Base-by-base conservation (phyloP, 2,113 vertebrate genomes). In the Sinocyclocheilus anophthalmus region DNA sequence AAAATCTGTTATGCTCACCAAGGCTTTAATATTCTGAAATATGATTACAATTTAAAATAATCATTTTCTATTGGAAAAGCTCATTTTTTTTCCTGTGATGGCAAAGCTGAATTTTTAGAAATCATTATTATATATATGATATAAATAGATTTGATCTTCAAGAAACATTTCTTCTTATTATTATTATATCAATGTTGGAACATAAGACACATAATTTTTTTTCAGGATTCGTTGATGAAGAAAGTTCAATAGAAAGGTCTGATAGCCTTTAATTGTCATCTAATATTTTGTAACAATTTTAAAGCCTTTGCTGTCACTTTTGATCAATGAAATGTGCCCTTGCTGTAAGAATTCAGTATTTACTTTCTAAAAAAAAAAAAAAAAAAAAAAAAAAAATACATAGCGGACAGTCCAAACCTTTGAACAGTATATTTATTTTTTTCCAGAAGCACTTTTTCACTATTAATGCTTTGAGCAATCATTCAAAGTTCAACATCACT, bases 401-500 rank as follows among this genome's bases (percentile, higher is more conserved):
- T 59, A n/a, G n/a, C 20, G 1, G 20, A 59, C 20, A n/a, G n/a
- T 59, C 7, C 20, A 22, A 59, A 59, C 57, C 20, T 59, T 59
- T 59, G 57, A 59, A 22, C 20, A 59, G 57, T 59, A 20, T 57
- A 14, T 53, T 26, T 69, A 3, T 33, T 42, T 33, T 33, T 7
- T 67, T 18, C 16, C 14, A 20, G 16, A 20, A 39, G 33, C 69
- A 72, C 18, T 72, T 42, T 39, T 42, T 72, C 4, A 42, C 5
- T 39, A 39, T 75, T 45, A 45, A 75, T 42, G 18, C 18, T 73
- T 73, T 73, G 70, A 42, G 37, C 72, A 45, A n/a, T 75, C 72
- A 75, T 72, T 20, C 16, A 70, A 39, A 70, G 69, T 22, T 72
- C 69, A 72, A 72, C 33, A 70, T 75, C 42, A 24, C 22, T 42